Conservation (phyloP, 2,888 invertebrate genomes). For the Podotricha telesiphe region DNA sequence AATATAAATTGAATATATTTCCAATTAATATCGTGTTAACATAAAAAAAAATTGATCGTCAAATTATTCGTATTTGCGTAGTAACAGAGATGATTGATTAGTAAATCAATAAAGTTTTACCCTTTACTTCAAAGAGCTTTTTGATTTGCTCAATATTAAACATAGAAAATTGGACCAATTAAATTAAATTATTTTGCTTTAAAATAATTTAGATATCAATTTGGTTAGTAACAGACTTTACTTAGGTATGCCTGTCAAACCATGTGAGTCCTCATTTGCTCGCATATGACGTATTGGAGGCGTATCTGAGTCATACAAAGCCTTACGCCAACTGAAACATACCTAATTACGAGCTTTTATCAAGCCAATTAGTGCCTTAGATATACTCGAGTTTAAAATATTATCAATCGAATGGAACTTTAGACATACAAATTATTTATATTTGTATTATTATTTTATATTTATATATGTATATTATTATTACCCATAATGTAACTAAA, state of each 20-base stretch:
- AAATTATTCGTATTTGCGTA: slow-evolving; percentile 16
- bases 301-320: neutral
- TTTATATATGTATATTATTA: too few relatives aligned
- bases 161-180: neutral
- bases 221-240: neutral
- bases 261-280: neutral
- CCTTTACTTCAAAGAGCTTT: slow-evolving; percentile 20
- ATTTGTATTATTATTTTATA: too few relatives aligned
- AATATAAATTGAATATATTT: neutral
- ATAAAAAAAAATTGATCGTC: slow-evolving; percentile 6
- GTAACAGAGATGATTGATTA: slow-evolving; percentile 10
- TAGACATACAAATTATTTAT: too few relatives aligned
- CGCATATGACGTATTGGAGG: neutral
- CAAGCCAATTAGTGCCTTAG: neutral
- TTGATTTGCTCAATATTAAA: slow-evolving; percentile 20
- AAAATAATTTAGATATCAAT: slow-evolving; percentile 7
- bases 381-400: too few relatives aligned
- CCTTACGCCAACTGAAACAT: neutral
- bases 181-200: slow-evolving; percentile 10
- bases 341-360: neutral
- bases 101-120: slow-evolving; percentile 20
- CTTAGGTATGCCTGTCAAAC: neutral
- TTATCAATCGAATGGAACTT: too few relatives aligned
- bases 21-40: slow-evolving; percentile 8
- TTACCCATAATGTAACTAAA: too few relatives aligned